These are phyloP conservation scores for Dendrolimus pini DNA, from an alignment of 2,888 invertebrate species.

Conservation along the genomic window DNA sequence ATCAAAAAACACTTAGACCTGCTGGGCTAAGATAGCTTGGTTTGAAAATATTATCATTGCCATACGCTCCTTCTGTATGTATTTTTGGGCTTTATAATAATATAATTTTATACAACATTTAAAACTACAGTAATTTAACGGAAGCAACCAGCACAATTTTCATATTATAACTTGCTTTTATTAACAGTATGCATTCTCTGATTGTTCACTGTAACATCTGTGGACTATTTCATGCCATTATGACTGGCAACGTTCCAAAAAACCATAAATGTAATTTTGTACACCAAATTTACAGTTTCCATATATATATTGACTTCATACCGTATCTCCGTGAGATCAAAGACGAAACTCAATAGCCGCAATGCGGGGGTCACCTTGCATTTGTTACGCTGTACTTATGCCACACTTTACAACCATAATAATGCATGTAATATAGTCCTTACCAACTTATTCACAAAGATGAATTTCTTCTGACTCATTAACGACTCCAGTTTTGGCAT, in stretches of 20 bases:
- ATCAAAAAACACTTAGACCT: too few relatives aligned
- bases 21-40: too few relatives aligned
- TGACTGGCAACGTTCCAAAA: background rate
- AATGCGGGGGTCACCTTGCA: conserved; percentile 54
- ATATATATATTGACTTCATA: conserved; percentile 12
- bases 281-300: conserved; percentile 10
- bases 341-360: conserved; percentile 38
- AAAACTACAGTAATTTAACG: too few relatives aligned
- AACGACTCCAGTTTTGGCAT: conserved; percentile 27
- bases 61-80: too few relatives aligned
- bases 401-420: conserved; percentile 14
- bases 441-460: conserved; percentile 22
- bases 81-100: too few relatives aligned
- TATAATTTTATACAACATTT: too few relatives aligned
- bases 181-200: too few relatives aligned
- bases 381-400: conserved; percentile 34
- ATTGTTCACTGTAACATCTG: too few relatives aligned
- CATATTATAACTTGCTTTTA: too few relatives aligned
- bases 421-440: conserved; percentile 16
- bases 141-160: too few relatives aligned
- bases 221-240: background rate
- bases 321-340: conserved; percentile 27
- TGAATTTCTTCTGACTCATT: conserved; percentile 38
- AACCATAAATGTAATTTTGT: conserved; percentile 11
- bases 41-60: too few relatives aligned